Conservation (phyloP, 37 sponge, comb jelly and placozoan species). For the Beroe forskalii region DNA sequence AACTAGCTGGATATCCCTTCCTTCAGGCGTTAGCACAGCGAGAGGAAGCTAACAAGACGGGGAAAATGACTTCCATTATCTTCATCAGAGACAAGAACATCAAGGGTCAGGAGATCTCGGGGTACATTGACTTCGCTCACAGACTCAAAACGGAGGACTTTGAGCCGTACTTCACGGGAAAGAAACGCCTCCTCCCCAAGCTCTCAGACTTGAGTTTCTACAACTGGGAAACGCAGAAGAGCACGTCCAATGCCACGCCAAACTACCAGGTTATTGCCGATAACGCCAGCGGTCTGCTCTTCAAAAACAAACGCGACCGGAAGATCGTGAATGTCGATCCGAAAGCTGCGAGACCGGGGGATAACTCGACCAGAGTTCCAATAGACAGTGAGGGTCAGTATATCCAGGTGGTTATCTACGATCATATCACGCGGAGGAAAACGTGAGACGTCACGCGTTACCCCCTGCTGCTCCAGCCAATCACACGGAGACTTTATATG, state of each 20-base stretch:
- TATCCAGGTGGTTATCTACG: conserved; percentile 84
- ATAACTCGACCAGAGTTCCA: conserved; percentile 78
- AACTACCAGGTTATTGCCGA: conserved; percentile 95
- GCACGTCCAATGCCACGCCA: conserved; percentile 80
- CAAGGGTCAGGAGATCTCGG: conserved; percentile 91
- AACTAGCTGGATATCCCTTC: conserved; percentile 75
- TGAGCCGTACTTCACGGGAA: conserved; percentile 80
- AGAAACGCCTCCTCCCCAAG: conserved; percentile 81
- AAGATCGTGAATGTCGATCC: conserved; percentile 93
- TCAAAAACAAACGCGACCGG: conserved; percentile 93
- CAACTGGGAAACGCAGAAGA: conserved; percentile 94
- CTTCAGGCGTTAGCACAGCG: conserved; percentile 86
- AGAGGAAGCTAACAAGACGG: conserved; percentile 92
- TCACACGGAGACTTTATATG: no score
- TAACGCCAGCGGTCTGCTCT: conserved; percentile 77
- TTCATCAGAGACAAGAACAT: conserved; percentile 89
- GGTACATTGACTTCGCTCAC: conserved; percentile 95
- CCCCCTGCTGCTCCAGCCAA: no score
- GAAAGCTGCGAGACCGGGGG: conserved; percentile 81
- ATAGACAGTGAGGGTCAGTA: conserved; percentile 74
- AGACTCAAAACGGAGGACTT: conserved; percentile 95
- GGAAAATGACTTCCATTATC: conserved; percentile 92
- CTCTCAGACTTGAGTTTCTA: conserved; percentile 94
- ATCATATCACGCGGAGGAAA: conserved; percentile 85
- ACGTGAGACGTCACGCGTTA: conserved; percentile 21